Base-by-base conservation (phyloP, 2,888 invertebrate genomes). In the Apodemia mormo region DNA sequence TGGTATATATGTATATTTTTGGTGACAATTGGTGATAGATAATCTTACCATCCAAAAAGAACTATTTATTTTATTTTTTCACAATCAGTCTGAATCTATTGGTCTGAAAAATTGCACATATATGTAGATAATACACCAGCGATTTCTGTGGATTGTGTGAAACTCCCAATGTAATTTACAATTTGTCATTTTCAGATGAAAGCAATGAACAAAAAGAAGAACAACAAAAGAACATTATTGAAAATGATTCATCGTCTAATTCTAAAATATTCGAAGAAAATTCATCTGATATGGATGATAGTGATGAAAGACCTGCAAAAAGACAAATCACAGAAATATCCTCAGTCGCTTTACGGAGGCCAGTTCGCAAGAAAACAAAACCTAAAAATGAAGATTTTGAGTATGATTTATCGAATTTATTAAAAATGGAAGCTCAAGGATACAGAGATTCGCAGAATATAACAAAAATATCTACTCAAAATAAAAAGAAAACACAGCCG, bases 341-440 rank as follows among this genome's bases (percentile, higher is more conserved):
- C 22, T 79, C 88, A 9, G 83, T 88, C 33, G 82, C 87, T n/a
- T 88, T 88, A 9, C 85, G 92, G 67, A 90, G 95, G 74, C 96
- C 96, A 2, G 94, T 95, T 14, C 93, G 96, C 56, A 95, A 95
- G 82, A 94, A 95, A 74, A 92, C 95, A 1, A 96, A 95, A 83
- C 94, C 94, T 9, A 94, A 95, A 74, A 94, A 95, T 80, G 95
- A 95, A 79, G 96, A 96, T 86, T 96, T 96, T 82, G 95, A 96
- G 76, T 96, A 96, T 80, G 96, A 96, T 86, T 86, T 96, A 75
- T 94, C 95, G 4, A 94, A 94, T 85, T 82, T 94, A 69, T 81
- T 94, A 54, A 94, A 94, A 84, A 84, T 88, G 86, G 93, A 93
- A 84, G 91, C 91, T 0, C 92, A 92, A 73, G 92, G 93, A 7